Evolutionary conservation across 2,113 vertebrate species (phyloP).

Genomic region (Xenotilapia flavipinnis): DNA sequence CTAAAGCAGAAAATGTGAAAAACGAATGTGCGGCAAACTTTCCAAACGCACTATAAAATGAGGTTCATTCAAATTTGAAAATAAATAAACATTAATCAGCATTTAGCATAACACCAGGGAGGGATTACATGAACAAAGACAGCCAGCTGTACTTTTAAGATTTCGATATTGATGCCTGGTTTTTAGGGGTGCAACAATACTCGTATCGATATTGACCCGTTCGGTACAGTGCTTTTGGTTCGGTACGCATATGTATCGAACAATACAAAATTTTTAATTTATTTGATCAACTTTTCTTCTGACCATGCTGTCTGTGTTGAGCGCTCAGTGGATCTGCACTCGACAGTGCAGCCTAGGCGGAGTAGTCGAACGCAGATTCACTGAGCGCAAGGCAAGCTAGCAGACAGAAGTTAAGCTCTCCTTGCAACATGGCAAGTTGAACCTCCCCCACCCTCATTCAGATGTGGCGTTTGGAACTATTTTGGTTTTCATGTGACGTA

Average conservation of each 20-base stretch:
- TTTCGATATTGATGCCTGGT: rapidly evolving
- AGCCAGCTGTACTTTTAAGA: neutral
- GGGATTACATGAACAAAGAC: neutral
- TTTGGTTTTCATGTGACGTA: no score
- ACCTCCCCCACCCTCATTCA: no score
- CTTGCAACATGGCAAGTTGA: no score
- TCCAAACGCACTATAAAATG: neutral
- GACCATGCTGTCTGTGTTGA: no score
- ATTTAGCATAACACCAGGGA: rapidly evolving
- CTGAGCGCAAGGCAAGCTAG: no score
- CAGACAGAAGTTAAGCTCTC: no score
- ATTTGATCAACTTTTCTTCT: no score
- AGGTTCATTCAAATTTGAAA: neutral
- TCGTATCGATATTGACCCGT: rapidly evolving
- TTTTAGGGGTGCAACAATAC: neutral
- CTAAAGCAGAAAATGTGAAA: neutral
- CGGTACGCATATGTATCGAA: rapidly evolving
- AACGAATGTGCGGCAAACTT: neutral
- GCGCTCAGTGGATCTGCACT: no score
- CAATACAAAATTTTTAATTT: no score
- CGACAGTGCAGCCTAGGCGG: no score
- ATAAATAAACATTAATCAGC: neutral
- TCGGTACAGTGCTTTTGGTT: rapidly evolving
- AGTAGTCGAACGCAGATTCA: no score
- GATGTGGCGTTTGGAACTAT: no score